Conservation (phyloP, 2,797 vertebrate species). For the Galagoides demidoff region DNA sequence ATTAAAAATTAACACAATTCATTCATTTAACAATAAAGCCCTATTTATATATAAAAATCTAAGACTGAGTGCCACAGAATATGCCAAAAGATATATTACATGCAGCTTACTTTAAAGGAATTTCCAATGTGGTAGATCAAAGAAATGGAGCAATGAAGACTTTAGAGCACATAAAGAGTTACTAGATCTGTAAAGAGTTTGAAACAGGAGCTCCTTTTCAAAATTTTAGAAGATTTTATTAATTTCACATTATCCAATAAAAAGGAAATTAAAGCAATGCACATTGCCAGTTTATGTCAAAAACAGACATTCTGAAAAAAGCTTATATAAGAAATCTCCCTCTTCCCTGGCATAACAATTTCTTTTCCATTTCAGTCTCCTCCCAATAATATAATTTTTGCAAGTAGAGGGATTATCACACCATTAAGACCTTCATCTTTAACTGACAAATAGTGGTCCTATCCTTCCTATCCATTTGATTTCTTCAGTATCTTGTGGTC, state of each 20-base stretch:
- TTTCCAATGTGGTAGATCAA: background rate
- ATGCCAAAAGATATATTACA: background rate
- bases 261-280: background rate
- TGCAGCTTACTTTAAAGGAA: background rate
- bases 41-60: background rate
- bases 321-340: background rate
- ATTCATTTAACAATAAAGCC: conserved; percentile 20
- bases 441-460: background rate
- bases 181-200: background rate
- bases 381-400: background rate
- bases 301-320: conserved; percentile 4
- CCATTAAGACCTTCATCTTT: background rate
- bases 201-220: background rate
- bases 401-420: background rate
- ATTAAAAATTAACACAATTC: conserved; percentile 40
- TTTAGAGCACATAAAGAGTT: background rate
- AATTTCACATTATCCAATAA: conserved; percentile 13
- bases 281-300: background rate
- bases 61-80: background rate
- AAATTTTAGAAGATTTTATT: conserved; percentile 12
- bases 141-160: background rate
- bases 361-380: background rate
- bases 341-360: background rate
- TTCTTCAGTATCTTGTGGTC: background rate
- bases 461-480: background rate